Conservation (phyloP, 2,113 vertebrate genomes). For the Muntiacus muntjak region DNA sequence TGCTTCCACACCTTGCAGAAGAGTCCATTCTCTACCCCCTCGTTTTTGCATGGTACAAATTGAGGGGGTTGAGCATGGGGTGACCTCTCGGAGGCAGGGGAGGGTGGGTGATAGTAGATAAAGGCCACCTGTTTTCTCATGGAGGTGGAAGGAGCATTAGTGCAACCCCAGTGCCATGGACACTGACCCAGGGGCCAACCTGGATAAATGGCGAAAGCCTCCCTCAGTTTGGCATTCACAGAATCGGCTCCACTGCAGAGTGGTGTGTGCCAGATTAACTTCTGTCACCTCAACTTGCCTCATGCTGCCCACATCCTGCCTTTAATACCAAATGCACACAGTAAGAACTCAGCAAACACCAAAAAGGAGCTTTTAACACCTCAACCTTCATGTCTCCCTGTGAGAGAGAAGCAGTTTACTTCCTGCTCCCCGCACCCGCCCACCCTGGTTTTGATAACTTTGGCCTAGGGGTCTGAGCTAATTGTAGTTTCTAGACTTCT, state of each 20-base stretch:
- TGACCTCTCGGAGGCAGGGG: neutral
- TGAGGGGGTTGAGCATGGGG: neutral
- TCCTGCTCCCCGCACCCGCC: neutral
- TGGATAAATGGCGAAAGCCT: neutral
- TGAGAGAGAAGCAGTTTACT: neutral
- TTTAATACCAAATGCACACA: slow-evolving; percentile 13
- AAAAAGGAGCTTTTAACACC: neutral
- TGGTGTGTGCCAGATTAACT: neutral
- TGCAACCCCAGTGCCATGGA: neutral
- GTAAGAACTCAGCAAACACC: neutral
- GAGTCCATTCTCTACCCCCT: neutral
- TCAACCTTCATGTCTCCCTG: neutral
- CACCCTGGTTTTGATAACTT: neutral
- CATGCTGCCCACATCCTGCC: slow-evolving; percentile 50
- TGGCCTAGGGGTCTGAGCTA: neutral
- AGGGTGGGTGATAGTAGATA: neutral
- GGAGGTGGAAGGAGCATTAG: neutral
- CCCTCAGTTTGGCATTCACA: neutral
- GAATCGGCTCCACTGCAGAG: neutral
- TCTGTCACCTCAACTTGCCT: neutral
- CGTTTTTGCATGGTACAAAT: neutral
- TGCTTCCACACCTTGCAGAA: neutral
- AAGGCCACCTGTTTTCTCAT: neutral
- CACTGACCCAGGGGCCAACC: neutral
- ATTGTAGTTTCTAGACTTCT: neutral